phyloP scores from a whole-genome alignment of 2,888 invertebrate genomes.

The Apotomis betuletana region DNA sequence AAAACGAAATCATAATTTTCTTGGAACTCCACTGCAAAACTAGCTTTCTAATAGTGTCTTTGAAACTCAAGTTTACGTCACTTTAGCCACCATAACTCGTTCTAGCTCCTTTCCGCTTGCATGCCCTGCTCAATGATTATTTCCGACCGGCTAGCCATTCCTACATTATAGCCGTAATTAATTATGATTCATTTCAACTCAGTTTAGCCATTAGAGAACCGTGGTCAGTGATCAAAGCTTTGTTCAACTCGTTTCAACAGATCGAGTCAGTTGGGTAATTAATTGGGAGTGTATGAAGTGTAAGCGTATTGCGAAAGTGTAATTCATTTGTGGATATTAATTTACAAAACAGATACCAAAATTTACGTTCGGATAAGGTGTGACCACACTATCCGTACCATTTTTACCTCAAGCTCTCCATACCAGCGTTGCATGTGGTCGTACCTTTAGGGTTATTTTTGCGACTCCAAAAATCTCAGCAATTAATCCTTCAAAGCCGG shows the following conservation, averaged over 20 bases:
- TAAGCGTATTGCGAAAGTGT: neutral
- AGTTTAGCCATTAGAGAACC: slow-evolving; percentile 50
- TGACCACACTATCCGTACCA: too few species aligned
- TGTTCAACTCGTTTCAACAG: slow-evolving; percentile 47
- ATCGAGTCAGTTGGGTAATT: slow-evolving; percentile 17
- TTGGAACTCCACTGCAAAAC: neutral
- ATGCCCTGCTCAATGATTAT: slow-evolving; percentile 53
- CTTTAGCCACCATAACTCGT: slow-evolving; percentile 41
- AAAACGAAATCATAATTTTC: too few species aligned
- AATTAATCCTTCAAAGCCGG: neutral
- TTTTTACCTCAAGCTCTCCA: too few species aligned
- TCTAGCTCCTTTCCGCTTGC: slow-evolving; percentile 37
- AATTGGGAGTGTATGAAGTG: slow-evolving; percentile 12
- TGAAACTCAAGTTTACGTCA: neutral
- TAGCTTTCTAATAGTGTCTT: neutral
- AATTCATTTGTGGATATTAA: neutral
- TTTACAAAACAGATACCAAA: too few species aligned
- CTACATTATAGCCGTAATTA: slow-evolving; percentile 65
- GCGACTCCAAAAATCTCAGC: too few species aligned
- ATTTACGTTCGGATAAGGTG: too few species aligned
- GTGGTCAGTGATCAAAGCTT: slow-evolving; percentile 62
- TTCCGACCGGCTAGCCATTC: slow-evolving; percentile 60
- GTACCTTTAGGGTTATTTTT: too few species aligned
- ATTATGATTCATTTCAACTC: slow-evolving; percentile 56
- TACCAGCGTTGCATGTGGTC: too few species aligned